Evolutionary conservation across 2,797 vertebrate genomes (phyloP).

Genomic region (Alfaro cultratus): DNA sequence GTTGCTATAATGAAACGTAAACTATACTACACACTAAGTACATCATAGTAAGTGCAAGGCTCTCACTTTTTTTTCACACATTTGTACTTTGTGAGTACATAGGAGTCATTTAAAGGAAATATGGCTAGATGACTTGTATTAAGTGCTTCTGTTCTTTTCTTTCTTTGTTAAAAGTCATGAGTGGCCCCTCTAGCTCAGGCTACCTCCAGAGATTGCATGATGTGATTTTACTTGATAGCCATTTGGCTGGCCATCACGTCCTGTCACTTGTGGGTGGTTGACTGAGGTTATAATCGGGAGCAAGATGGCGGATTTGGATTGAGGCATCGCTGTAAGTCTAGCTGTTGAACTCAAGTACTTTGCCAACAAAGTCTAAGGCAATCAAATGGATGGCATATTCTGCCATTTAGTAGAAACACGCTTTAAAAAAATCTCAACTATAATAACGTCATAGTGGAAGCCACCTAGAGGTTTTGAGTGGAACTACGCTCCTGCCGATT

Average conservation of each 20-base stretch:
- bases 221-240: not conserved
- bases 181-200: not conserved
- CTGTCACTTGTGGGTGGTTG: slow-evolving; percentile 1
- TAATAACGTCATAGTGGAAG: not conserved
- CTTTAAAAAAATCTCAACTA: not conserved
- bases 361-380: not conserved
- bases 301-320: not conserved
- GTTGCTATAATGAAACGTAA: not conserved
- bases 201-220: not conserved
- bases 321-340: not conserved
- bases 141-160: not conserved
- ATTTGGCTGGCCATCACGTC: not conserved
- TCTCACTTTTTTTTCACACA: not conserved
- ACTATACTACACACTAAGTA: not conserved
- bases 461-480: not conserved
- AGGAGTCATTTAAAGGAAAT: not conserved
- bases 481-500: not conserved
- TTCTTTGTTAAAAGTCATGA: not conserved
- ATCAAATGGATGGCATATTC: not conserved
- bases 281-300: not conserved
- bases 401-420: not conserved
- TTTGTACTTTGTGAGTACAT: not conserved
- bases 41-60: not conserved
- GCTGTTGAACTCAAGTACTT: not conserved
- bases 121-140: not conserved